Evolutionary conservation across 2,888 invertebrate species (phyloP), one percentile per base, ranked within the genome.

Genomic region (Balanococcus diminutus): DNA sequence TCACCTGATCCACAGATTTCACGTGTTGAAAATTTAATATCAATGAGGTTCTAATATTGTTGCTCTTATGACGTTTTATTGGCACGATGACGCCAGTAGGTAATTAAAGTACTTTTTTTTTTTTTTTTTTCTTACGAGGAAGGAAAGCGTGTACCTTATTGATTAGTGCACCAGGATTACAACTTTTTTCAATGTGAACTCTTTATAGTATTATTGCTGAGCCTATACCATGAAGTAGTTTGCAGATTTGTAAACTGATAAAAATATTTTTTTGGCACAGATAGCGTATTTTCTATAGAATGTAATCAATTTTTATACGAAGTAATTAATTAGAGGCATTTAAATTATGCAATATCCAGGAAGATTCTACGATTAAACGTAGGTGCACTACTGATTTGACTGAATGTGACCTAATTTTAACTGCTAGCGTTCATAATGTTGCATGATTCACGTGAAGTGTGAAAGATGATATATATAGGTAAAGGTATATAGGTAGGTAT

Each of bases 381-480:
- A 31, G 72, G 72, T 72, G 75, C 75, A 79, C 75, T 36, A 36
- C 75, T 36, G 75, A 79, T 79, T 79, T 79, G 19, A 79, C 75
- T 36, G 75, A 19, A 79, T 79, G 19, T 79, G 75, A 79, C 75
- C 75, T 79, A 79, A 79, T 79, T 79, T 79, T 19, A 19, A 19
- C 36, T 36, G 36, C 67, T 79, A 32, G 36, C 75, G 32, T 79
- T 36, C 67, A 28, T 79, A 36, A 79, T 79, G 75, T 79, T 79
- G 75, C 75, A 79, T 36, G 75, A 79, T 79, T 79, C 32, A 19
- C 36, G 75, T 36, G 32, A 36, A 79, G 75, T 79, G 75, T 79
- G 75, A 79, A 79, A 79, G 75, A 36, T 79, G 75, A 79, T 79
- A 79, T 79, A 79, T 56, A 56, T n/a, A n/a, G n/a, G 46, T 46